These are phyloP conservation scores for Apostichopus leukothele DNA, from an alignment of 53 echinoderm and acorn worm genomes.

Conservation along the genomic window DNA sequence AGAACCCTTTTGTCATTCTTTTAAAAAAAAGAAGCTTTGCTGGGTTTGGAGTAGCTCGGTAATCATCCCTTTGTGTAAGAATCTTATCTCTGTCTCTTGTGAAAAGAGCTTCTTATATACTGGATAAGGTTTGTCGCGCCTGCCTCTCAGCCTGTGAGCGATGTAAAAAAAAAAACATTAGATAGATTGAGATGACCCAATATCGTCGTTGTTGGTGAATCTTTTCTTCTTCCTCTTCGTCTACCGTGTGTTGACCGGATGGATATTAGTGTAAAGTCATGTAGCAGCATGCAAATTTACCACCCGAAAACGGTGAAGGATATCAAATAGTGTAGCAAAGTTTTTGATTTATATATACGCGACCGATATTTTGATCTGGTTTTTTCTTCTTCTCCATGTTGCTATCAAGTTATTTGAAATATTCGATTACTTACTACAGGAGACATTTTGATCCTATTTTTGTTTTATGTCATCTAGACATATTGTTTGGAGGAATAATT, in stretches of 20 bases:
- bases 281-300: no score
- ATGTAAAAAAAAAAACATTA: not conserved
- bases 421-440: not conserved
- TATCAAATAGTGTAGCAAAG: no score
- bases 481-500: not conserved
- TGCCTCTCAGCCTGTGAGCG: not conserved
- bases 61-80: slow-evolving; percentile 25
- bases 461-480: not conserved
- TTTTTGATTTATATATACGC: no score
- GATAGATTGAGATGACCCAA: slow-evolving; percentile 10
- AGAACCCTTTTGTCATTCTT: slow-evolving; percentile 19
- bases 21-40: no score
- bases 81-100: slow-evolving; percentile 20
- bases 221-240: not conserved
- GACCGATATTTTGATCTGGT: no score
- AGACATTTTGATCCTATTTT: not conserved
- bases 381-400: not conserved
- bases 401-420: not conserved
- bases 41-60: slow-evolving; percentile 25
- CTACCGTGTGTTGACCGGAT: no score
- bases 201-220: not conserved
- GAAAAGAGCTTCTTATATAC: not conserved
- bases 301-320: no score
- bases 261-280: no score
- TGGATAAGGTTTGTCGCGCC: slow-evolving; percentile 15